Conservation (phyloP, 2,888 invertebrate species). For the Aethes cnicana region DNA sequence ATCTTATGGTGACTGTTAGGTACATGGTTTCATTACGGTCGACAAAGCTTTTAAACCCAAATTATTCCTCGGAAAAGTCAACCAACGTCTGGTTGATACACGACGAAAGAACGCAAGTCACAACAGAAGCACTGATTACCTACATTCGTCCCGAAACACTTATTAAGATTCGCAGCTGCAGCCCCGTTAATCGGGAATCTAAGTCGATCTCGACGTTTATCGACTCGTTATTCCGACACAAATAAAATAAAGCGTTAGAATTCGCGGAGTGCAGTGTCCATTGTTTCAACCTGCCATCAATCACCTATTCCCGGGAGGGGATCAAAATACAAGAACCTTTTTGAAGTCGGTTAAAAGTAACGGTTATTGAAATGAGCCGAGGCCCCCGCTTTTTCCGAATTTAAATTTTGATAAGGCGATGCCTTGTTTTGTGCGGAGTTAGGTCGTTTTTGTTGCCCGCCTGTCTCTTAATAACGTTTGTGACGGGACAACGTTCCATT, state of each 20-base stretch:
- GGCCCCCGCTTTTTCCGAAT: constrained; percentile 79
- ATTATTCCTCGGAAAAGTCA: too few species aligned
- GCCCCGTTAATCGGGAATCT: constrained; percentile 67
- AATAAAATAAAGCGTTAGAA: constrained; percentile 81
- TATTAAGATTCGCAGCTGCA: constrained; percentile 57
- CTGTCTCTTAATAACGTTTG: constrained; percentile 28
- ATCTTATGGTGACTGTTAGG: too few species aligned
- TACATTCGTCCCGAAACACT: constrained; percentile 6
- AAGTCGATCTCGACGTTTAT: constrained; percentile 74
- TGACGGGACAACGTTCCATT: constrained; percentile 21
- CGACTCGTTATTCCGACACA: constrained; percentile 71
- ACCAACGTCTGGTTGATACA: too few species aligned
- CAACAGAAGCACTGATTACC: too few species aligned
- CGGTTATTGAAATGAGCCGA: constrained; percentile 82
- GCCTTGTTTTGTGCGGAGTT: constrained; percentile 74
- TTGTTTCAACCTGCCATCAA: constrained; percentile 79
- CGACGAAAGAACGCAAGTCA: too few species aligned
- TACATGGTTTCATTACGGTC: too few species aligned
- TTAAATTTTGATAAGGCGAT: constrained; percentile 82
- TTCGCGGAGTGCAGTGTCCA: constrained; percentile 77
- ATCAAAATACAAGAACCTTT: constrained; percentile 24
- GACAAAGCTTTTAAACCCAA: too few species aligned
- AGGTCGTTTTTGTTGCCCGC: constrained; percentile 49
- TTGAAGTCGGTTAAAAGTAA: constrained; percentile 54
- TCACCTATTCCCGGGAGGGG: constrained; percentile 64